Base-by-base conservation (phyloP, 2,888 invertebrate species). In the Tachina lurida region DNA sequence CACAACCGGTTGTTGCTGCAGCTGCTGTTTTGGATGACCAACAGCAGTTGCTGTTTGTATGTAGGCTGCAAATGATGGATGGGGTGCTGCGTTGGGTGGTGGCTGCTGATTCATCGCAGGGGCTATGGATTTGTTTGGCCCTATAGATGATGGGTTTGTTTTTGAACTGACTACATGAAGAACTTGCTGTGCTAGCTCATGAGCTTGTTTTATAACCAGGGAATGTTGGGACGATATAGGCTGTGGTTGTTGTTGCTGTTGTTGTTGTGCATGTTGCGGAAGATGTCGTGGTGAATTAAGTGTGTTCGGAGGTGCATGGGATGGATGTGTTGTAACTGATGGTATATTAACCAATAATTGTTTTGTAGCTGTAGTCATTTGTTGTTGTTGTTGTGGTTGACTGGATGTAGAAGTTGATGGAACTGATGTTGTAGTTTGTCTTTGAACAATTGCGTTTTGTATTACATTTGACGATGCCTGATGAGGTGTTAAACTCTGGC, bases 291-390 rank as follows among this genome's bases (percentile, higher is more conserved):
- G 92, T 8, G 90, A 90, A 62, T 90, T 89, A 45, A 90, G 82
- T 17, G 89, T 73, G 67, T 67, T 86, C 10, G 83, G 7, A 5
- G 88, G 83, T 41, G 89, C 89, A 76, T 91, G 91, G 0, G 91
- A 89, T 1, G 91, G 89, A 87, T 90, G 91, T 58, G 91, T 87
- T 12, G 91, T 91, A 78, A 91, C 90, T 13, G 90, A 85, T 8
- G 92, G 92, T 85, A 93, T 92, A 65, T 91, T 93, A 3, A 93
- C 91, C 63, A 91, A 87, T 60, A 93, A 70, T 86, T 91, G 90
- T 49, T 90, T 76, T 88, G 89, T 71, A 82, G 89, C 31, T 77
- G 65, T 60, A 19, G 45, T n/a, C 8, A 91, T 58, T 83, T 90
- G 91, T 58, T 90, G 91, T 70, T 88, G 90, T 49, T 60, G 15